Evolutionary conservation across 2,797 vertebrate genomes (phyloP).

Genomic region (Somateria mollissima): DNA sequence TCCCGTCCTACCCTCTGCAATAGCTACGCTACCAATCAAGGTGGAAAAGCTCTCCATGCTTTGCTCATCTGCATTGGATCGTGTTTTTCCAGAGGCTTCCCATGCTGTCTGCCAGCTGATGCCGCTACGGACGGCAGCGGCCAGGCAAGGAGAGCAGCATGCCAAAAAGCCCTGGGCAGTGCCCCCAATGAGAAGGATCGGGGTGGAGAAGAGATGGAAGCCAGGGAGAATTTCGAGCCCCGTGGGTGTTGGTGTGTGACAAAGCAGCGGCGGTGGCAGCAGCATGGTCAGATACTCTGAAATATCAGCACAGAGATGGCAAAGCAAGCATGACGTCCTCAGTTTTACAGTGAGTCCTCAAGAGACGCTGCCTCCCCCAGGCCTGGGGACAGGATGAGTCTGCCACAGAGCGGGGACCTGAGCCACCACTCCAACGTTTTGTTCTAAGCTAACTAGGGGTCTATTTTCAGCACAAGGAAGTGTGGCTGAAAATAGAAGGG

Average conservation of each 20-base stretch:
- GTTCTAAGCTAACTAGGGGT: background rate
- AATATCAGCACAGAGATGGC: constrained; percentile 75
- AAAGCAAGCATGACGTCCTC: constrained; percentile 82
- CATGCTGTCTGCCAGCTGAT: background rate
- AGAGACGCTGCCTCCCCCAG: constrained; percentile 25
- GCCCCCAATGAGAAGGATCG: background rate
- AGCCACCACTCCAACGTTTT: background rate
- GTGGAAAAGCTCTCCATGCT: constrained; percentile 57
- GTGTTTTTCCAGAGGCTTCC: background rate
- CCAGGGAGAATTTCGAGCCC: constrained; percentile 81
- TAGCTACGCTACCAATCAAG: rapidly evolving
- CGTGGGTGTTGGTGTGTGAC: constrained; percentile 67
- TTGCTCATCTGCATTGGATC: constrained; percentile 55
- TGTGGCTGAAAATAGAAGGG: background rate
- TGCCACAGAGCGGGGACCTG: background rate
- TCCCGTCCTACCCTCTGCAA: background rate
- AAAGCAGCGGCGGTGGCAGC: constrained; percentile 68
- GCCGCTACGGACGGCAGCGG: rapidly evolving
- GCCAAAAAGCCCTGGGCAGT: constrained; percentile 8
- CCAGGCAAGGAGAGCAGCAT: background rate
- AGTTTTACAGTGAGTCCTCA: constrained; percentile 67
- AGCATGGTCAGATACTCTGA: constrained; percentile 64
- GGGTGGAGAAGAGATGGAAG: constrained; percentile 62
- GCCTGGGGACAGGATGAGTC: background rate
- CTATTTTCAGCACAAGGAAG: background rate